Conservation (phyloP, 2,888 invertebrate genomes). For the Eupithecia pulchellata region DNA sequence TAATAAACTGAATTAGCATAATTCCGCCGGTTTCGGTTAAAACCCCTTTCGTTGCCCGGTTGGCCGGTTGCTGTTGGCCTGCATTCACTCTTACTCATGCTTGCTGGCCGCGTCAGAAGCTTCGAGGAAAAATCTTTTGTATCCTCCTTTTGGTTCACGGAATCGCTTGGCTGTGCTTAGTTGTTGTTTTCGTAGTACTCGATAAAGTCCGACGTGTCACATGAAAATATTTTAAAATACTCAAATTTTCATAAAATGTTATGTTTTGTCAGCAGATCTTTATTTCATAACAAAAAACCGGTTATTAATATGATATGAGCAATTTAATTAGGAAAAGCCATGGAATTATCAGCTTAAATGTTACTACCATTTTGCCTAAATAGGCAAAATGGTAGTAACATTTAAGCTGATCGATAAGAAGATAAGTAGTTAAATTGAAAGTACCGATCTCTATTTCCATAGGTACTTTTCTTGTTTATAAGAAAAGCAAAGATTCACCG, state of each 20-base stretch:
- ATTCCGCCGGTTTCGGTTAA: conserved; percentile 64
- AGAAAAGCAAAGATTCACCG: not conserved
- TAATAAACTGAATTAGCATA: conserved; percentile 83
- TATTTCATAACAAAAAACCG: not conserved
- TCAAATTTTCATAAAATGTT: not conserved
- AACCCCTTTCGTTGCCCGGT: conserved; percentile 65
- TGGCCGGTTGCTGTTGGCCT: conserved; percentile 29
- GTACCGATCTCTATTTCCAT: not conserved
- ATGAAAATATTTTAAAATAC: not conserved
- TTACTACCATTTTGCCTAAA: not conserved
- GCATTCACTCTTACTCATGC: conserved; percentile 58
- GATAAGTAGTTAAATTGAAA: not conserved
- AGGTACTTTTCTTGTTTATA: not conserved
- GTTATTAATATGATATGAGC: not conserved
- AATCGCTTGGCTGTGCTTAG: conserved; percentile 13
- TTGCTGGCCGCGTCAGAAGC: conserved; percentile 24
- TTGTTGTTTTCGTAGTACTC: not conserved
- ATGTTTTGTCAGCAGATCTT: not conserved
- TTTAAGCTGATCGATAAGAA: not conserved
- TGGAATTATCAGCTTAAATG: not conserved
- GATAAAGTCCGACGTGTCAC: not conserved
- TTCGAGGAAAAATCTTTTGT: conserved; percentile 27
- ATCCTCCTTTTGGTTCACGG: conserved; percentile 44
- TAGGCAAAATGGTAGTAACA: not conserved
- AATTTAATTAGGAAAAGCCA: not conserved